A percentile compares a stretch with the other conserved stretches of the same genome.
phyloP scores from a whole-genome alignment of 1,140 invertebrate genomes.

The Drosophila cardini region DNA sequence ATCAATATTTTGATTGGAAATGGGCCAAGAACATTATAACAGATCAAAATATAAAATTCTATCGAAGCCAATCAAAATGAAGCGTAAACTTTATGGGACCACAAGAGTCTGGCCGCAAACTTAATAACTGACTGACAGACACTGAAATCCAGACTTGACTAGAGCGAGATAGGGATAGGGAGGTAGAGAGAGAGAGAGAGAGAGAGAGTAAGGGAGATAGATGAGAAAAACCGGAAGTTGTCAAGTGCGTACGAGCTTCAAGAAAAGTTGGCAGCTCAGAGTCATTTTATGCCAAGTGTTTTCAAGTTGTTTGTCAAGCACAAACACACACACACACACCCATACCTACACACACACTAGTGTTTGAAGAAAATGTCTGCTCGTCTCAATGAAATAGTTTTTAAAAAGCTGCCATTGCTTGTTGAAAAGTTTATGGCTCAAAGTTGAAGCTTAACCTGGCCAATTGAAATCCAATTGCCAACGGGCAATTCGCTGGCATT shows the following conservation, averaged over 20 bases:
- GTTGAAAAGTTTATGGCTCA: conserved; percentile 2
- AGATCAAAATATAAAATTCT: background rate
- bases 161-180: background rate
- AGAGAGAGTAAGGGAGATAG: background rate
- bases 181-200: background rate
- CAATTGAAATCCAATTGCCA: conserved; percentile 38
- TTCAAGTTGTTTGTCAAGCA: conserved; percentile 50
- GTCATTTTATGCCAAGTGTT: conserved; percentile 47
- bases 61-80: conserved; percentile 67
- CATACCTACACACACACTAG: conserved; percentile 15
- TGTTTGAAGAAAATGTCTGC: background rate
- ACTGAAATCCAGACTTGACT: conserved; percentile 18
- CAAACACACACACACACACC: conserved; percentile 31
- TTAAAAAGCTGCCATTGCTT: conserved; percentile 4
- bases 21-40: background rate
- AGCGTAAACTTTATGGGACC: conserved; percentile 65
- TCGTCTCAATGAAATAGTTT: conserved; percentile 38
- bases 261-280: conserved; percentile 46
- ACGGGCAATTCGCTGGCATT: background rate
- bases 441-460: conserved; percentile 25
- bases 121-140: conserved; percentile 64
- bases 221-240: conserved; percentile 53
- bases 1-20: conserved; percentile 23
- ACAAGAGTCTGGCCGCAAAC: conserved; percentile 69
- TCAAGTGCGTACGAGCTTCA: conserved; percentile 51